These are phyloP conservation scores for Dipodomys stephensi DNA, from an alignment of 2,113 vertebrate genomes.

Conservation along the genomic window DNA sequence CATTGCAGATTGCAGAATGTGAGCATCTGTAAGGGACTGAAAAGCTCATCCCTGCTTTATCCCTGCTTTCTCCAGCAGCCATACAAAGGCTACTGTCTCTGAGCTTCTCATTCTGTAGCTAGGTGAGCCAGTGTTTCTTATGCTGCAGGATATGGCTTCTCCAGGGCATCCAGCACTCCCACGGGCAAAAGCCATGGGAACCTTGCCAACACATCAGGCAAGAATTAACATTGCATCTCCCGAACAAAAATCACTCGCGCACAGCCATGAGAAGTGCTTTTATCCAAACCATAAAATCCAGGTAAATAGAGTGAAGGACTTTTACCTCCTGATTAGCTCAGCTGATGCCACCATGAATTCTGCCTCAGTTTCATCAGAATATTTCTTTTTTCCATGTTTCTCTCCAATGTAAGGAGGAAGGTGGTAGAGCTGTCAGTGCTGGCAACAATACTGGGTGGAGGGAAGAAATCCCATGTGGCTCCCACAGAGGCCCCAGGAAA, in stretches of 20 bases:
- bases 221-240: neutral
- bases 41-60: neutral
- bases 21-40: neutral
- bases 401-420: neutral
- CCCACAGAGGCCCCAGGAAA: neutral
- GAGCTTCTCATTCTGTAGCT: neutral
- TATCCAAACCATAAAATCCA: neutral
- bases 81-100: neutral
- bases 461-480: neutral
- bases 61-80: neutral
- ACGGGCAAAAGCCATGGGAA: neutral
- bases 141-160: neutral
- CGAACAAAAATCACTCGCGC: conserved; percentile 9
- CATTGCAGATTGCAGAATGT: neutral
- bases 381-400: neutral
- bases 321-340: neutral
- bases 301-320: neutral
- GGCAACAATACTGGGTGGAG: too few species aligned
- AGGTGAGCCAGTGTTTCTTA: neutral
- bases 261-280: neutral
- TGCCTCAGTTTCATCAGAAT: neutral
- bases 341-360: neutral
- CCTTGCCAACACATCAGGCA: neutral
- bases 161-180: neutral
- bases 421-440: neutral